Conservation (phyloP, 2,113 vertebrate genomes). For the Madoqua kirkii region DNA sequence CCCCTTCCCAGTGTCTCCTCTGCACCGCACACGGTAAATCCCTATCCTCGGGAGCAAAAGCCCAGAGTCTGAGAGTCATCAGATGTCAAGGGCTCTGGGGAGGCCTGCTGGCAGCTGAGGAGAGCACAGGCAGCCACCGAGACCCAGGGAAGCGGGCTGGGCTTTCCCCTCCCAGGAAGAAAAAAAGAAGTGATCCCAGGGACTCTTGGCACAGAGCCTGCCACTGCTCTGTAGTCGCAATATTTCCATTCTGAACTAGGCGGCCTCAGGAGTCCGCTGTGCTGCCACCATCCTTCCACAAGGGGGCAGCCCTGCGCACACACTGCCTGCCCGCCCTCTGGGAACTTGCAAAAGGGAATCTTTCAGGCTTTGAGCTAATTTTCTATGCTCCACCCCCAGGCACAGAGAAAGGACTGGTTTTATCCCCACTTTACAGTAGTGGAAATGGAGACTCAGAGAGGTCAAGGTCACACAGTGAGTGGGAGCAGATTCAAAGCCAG, state of each 20-base stretch:
- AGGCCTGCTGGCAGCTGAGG: neutral
- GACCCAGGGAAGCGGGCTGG: neutral
- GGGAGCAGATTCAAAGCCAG: neutral
- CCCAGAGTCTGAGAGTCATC: neutral
- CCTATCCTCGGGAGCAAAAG: neutral
- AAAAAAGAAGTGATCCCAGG: neutral
- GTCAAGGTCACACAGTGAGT: neutral
- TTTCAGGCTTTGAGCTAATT: neutral
- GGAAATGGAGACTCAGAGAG: neutral
- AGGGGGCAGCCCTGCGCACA: neutral
- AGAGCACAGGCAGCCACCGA: neutral
- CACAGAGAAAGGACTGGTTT: neutral
- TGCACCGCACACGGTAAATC: neutral
- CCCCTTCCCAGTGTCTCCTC: neutral
- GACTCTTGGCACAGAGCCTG: neutral
- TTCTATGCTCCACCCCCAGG: neutral
- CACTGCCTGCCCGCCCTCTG: neutral
- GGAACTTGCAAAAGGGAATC: fast-evolving
- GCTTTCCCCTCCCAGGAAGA: neutral
- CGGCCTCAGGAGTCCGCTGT: neutral
- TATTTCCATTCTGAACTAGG: neutral
- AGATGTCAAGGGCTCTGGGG: neutral
- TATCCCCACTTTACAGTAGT: neutral
- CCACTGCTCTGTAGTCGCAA: neutral
- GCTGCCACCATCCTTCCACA: neutral